Percentiles rank a stretch among this genome's conserved stretches.
Evolutionary conservation across 1,140 invertebrate species (phyloP).

Genomic region (Coptotermes formosanus): DNA sequence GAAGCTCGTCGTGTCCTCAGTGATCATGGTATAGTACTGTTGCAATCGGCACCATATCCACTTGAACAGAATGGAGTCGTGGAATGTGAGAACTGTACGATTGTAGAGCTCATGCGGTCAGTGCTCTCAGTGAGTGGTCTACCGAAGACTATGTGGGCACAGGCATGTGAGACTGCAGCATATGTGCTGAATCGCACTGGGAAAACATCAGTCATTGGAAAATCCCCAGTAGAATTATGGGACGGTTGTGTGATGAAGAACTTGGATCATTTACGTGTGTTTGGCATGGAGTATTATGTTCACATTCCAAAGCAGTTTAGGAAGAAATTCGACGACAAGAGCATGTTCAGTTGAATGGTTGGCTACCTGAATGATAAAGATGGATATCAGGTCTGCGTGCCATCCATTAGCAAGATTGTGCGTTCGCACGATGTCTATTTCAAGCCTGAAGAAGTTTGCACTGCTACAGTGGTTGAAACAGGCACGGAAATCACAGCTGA

Average conservation of each 20-base stretch:
- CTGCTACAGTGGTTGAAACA: too few species aligned
- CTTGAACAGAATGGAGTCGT: conserved; percentile 38
- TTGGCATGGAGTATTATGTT: background rate
- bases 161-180: conserved; percentile 46
- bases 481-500: too few species aligned
- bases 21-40: conserved; percentile 30
- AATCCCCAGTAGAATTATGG: background rate
- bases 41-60: conserved; percentile 34
- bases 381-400: too few species aligned
- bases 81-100: conserved; percentile 35
- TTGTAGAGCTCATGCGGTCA: conserved; percentile 41
- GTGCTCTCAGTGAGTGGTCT: conserved; percentile 44
- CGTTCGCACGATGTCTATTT: background rate
- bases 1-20: background rate
- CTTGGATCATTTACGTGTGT: background rate
- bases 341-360: background rate
- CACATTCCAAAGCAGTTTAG: background rate
- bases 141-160: conserved; percentile 44
- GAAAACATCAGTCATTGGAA: background rate
- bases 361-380: too few species aligned
- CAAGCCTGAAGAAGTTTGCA: background rate
- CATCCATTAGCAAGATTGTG: background rate
- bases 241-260: background rate
- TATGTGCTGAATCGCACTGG: conserved; percentile 46
- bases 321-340: background rate